Conservation (phyloP, 2,797 vertebrate species). For the Rhinella marina region DNA sequence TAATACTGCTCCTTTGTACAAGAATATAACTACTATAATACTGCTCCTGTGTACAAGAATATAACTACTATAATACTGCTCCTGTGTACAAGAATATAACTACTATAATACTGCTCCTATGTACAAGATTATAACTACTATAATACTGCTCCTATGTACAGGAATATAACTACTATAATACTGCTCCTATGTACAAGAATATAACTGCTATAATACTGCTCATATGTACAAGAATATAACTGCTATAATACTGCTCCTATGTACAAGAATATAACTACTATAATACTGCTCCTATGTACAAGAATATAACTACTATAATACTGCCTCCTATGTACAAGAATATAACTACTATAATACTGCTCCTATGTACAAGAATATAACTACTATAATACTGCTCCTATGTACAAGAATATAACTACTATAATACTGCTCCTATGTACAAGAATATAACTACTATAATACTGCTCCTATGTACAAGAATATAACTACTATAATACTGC, state of each 20-base stretch:
- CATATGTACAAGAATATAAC: background rate
- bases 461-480: too few relatives aligned
- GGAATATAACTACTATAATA: background rate
- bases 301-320: background rate
- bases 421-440: too few relatives aligned
- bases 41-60: background rate
- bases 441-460: too few relatives aligned
- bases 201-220: background rate
- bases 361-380: background rate
- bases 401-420: background rate
- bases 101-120: background rate
- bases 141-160: background rate
- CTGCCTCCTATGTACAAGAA: background rate
- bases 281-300: conserved; percentile 1
- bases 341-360: conserved; percentile 7
- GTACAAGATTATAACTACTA: background rate
- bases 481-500: too few relatives aligned
- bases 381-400: conserved; percentile 2
- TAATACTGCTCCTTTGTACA: background rate
- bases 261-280: conserved; percentile 10
- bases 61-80: conserved; percentile 10
- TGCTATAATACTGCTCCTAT: conserved; percentile 1
- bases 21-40: conserved; percentile 7
- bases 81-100: background rate
- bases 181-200: background rate